These are phyloP conservation scores for Apeltes quadracus DNA, from an alignment of 2,113 vertebrate genomes.

Conservation along the genomic window DNA sequence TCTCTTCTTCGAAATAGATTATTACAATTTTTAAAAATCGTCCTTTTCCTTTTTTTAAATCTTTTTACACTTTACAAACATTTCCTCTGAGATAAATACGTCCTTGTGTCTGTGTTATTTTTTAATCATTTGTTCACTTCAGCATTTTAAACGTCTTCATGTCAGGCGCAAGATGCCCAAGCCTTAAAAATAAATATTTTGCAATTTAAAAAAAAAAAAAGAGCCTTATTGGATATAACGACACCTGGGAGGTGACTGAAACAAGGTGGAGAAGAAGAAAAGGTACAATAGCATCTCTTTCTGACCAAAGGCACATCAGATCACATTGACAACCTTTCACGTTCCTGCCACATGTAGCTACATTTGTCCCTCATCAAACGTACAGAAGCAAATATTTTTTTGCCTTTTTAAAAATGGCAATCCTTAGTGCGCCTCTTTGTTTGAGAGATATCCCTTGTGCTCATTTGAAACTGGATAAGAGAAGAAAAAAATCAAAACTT, in stretches of 20 bases:
- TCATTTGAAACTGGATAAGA: conserved; percentile 19
- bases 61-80: conserved; percentile 81
- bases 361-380: conserved; percentile 19
- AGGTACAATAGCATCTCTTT: conserved; percentile 44
- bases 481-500: conserved; percentile 20
- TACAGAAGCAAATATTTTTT: conserved; percentile 15
- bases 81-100: conserved; percentile 67
- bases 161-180: conserved; percentile 65
- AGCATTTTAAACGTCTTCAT: conserved; percentile 32
- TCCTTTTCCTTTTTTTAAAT: conserved; percentile 61
- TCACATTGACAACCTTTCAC: conserved; percentile 45
- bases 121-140: conserved; percentile 45
- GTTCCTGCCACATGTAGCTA: conserved; percentile 5
- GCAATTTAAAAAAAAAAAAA: conserved; percentile 11
- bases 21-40: conserved; percentile 42
- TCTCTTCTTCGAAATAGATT: conserved; percentile 78
- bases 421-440: conserved; percentile 26
- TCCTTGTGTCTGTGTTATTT: conserved; percentile 48
- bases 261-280: conserved; percentile 22
- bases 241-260: conserved; percentile 1
- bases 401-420: conserved; percentile 5
- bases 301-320: conserved; percentile 65
- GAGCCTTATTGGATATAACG: not conserved
- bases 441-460: not conserved
- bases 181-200: conserved; percentile 67